Percentiles rank a stretch among this genome's conserved stretches.
phyloP scores from a whole-genome alignment of 2,888 invertebrate species.

The Ormyrus nitidulus region DNA sequence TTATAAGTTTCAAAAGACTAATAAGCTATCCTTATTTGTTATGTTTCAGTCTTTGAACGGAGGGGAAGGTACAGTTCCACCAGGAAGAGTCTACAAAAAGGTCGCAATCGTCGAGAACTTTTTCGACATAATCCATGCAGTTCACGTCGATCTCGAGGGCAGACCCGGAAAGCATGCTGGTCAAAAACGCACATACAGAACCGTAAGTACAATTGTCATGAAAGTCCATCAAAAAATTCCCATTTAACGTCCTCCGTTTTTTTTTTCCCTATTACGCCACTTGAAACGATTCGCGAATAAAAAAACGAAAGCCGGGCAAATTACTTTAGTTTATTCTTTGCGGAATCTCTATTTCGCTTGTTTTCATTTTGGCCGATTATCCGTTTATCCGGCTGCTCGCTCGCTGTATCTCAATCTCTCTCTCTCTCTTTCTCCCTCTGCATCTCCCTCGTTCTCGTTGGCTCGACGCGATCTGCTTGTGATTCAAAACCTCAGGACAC shows the following conservation, averaged over 20 bases:
- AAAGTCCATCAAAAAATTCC: slow-evolving; percentile 33
- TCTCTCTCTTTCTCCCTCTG: slow-evolving; percentile 58
- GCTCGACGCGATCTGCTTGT: slow-evolving; percentile 74
- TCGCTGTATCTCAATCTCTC: slow-evolving; percentile 55
- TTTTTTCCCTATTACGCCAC: background rate
- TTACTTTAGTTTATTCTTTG: slow-evolving; percentile 51
- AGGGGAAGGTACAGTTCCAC: slow-evolving; percentile 75
- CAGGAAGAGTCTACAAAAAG: slow-evolving; percentile 86
- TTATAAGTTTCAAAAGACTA: background rate
- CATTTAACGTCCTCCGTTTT: no score
- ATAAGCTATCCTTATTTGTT: background rate
- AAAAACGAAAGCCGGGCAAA: background rate
- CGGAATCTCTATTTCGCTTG: slow-evolving; percentile 28
- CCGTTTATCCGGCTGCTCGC: slow-evolving; percentile 44
- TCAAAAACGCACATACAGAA: slow-evolving; percentile 96
- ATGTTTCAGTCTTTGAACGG: slow-evolving; percentile 83
- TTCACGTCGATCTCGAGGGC: slow-evolving; percentile 95
- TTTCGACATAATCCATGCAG: slow-evolving; percentile 96
- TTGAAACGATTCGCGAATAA: background rate
- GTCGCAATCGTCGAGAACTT: slow-evolving; percentile 98
- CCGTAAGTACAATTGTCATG: slow-evolving; percentile 80
- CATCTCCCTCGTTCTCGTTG: slow-evolving; percentile 60
- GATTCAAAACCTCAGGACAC: slow-evolving; percentile 76
- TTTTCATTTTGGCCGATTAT: slow-evolving; percentile 50
- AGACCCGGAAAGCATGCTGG: slow-evolving; percentile 97